Conservation (phyloP, 2,113 vertebrate species). For the Triplophysa rosa region DNA sequence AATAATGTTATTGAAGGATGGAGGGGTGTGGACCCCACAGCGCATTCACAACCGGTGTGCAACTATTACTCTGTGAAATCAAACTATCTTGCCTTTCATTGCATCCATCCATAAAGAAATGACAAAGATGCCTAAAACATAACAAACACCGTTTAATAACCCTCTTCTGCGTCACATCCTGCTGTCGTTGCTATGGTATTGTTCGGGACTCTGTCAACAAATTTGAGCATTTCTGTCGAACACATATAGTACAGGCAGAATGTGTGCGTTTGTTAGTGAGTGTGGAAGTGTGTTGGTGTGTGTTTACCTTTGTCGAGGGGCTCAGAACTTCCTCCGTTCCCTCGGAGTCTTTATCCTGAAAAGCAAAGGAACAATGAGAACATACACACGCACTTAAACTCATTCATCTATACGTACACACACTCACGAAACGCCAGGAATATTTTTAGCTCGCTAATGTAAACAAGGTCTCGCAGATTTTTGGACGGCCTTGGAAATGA, state of each 20-base stretch:
- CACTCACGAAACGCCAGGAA: conserved; percentile 18
- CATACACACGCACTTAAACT: conserved; percentile 1
- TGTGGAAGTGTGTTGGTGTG: conserved; percentile 2
- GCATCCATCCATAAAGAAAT: neutral
- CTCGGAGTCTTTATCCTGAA: conserved; percentile 26
- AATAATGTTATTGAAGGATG: no score
- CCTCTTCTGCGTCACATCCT: neutral
- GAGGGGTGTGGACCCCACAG: no score
- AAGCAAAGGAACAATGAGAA: conserved; percentile 40
- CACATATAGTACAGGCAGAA: neutral
- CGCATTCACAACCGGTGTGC: neutral
- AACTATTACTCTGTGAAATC: neutral
- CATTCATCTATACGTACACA: neutral
- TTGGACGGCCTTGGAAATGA: conserved; percentile 2
- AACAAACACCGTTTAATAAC: neutral
- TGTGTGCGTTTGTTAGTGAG: conserved; percentile 44
- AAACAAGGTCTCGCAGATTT: conserved; percentile 36
- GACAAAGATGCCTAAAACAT: neutral
- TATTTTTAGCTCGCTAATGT: conserved; percentile 50
- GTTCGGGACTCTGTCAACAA: neutral
- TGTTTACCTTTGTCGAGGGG: conserved; percentile 21
- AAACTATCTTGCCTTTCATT: neutral
- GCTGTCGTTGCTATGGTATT: neutral
- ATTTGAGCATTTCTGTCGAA: conserved; percentile 10
- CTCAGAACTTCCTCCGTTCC: conserved; percentile 33